phyloP scores from a whole-genome alignment of 1,140 invertebrate species.

The Akabosia matsudoensis region DNA sequence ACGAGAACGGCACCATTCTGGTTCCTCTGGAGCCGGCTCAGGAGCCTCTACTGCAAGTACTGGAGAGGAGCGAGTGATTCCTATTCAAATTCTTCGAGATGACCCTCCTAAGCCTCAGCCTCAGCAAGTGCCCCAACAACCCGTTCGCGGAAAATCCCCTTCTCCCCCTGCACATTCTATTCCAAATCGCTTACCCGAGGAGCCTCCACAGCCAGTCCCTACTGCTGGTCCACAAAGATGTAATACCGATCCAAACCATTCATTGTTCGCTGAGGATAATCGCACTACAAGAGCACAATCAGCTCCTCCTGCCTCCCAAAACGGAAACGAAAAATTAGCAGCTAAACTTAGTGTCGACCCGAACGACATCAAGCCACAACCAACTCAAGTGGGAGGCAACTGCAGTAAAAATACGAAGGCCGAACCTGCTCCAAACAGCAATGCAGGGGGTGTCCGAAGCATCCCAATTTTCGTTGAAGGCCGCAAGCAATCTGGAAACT shows the following conservation, averaged over 20 bases:
- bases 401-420: conserved; percentile 24
- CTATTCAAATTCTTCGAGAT: conserved; percentile 29
- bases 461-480: conserved; percentile 86
- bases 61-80: conserved; percentile 38
- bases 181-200: neutral
- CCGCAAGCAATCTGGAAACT: conserved; percentile 62
- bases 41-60: conserved; percentile 35
- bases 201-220: neutral
- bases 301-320: conserved; percentile 28
- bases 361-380: neutral
- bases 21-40: conserved; percentile 26
- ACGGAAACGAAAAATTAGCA: conserved; percentile 6
- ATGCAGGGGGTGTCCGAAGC: conserved; percentile 60
- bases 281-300: conserved; percentile 31
- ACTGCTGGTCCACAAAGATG: neutral
- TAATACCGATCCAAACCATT: conserved; percentile 6
- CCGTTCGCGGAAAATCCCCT: neutral
- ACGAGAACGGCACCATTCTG: conserved; percentile 33
- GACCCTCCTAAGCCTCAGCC: neutral
- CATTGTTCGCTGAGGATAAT: neutral
- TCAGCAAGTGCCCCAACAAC: neutral
- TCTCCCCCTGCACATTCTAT: neutral
- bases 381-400: conserved; percentile 26
- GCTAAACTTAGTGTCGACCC: neutral
- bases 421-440: neutral